phyloP scores from a whole-genome alignment of 1,140 invertebrate species.

The Drosophila obscura region DNA sequence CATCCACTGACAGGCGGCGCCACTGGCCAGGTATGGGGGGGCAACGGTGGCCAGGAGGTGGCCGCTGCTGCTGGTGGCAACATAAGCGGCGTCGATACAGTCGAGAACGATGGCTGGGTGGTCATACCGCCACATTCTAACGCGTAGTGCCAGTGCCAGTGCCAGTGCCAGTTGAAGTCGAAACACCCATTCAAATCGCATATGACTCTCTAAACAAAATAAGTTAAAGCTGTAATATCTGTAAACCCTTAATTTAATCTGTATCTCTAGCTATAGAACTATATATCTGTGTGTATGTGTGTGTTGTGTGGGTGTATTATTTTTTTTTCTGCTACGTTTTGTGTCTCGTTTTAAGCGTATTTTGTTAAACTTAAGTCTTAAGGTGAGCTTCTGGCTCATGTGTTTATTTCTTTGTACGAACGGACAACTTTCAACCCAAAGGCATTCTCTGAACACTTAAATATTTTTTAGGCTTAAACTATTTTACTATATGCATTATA shows the following conservation, averaged over 20 bases:
- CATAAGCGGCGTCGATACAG: constrained; percentile 16
- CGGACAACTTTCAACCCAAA: neutral
- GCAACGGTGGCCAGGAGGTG: neutral
- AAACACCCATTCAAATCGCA: neutral
- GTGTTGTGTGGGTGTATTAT: neutral
- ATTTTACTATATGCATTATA: constrained; percentile 26
- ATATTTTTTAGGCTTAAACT: constrained; percentile 20
- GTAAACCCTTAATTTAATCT: constrained; percentile 17
- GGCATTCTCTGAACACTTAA: constrained; percentile 6
- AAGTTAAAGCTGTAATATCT: constrained; percentile 30
- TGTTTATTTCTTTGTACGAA: constrained; percentile 21
- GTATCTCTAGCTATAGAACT: constrained; percentile 28
- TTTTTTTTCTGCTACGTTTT: neutral
- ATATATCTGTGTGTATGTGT: constrained; percentile 9
- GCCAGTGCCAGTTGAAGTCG: neutral
- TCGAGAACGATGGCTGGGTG: constrained; percentile 68
- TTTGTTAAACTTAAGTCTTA: constrained; percentile 5
- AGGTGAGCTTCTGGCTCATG: neutral
- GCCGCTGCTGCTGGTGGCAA: neutral
- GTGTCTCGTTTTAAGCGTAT: constrained; percentile 20
- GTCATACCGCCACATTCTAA: constrained; percentile 62
- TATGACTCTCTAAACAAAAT: constrained; percentile 15
- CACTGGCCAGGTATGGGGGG: neutral
- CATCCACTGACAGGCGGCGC: constrained; percentile 8
- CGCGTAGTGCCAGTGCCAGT: constrained; percentile 31